Base-by-base conservation (phyloP, 2,888 invertebrate species). In the Eugnorisma glareosa region DNA sequence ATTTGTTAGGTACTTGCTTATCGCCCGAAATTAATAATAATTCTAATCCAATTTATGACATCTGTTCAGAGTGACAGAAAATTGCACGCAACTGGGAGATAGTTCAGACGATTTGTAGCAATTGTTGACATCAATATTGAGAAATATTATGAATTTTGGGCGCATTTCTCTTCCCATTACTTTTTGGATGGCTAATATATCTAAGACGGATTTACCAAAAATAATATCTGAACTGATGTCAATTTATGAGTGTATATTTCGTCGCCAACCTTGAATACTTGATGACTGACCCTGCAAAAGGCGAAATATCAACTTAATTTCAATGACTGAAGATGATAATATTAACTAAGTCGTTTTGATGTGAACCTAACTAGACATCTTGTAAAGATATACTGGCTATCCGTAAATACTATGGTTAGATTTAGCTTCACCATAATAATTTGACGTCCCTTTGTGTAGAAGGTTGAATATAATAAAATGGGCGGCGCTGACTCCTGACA, bases 381-480 rank as follows among this genome's bases (percentile, higher is more conserved):
- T 45, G 31, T 8, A 40, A 59, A 67, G 28, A 31, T 67, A 67
- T 54, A 73, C 59, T 79, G 11, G 45, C n/a, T 28, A 67, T 73
- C 21, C 28, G 21, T 54, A 67, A 79, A 57, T 35, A 57, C 37
- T 45, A 45, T 37, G 61, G 73, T 48, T 24, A 48, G n/a, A 48
- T 72, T 40, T 28, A 61, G 37, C 31, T 73, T 74, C 74, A 73
- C 35, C 73, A 73, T 28, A 75, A 18, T 67, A 81, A 79, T 68
- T 73, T 48, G 24, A 68, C 40, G 31, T 75, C 40, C 74, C 45
- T 57, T 61, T 59, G n/a, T 59, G 54, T 45, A 74, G 59, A 72
- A 73, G 24, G 35, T 69, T 59, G 37, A 74, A 63, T 67, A 59
- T 35, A 64, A 84, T 83, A 75, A 79, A 69, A 69, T 54, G 48